Percentiles rank a stretch among this genome's conserved stretches.
phyloP scores from a whole-genome alignment of 2,113 vertebrate genomes.

The Austrofundulus limnaeus region DNA sequence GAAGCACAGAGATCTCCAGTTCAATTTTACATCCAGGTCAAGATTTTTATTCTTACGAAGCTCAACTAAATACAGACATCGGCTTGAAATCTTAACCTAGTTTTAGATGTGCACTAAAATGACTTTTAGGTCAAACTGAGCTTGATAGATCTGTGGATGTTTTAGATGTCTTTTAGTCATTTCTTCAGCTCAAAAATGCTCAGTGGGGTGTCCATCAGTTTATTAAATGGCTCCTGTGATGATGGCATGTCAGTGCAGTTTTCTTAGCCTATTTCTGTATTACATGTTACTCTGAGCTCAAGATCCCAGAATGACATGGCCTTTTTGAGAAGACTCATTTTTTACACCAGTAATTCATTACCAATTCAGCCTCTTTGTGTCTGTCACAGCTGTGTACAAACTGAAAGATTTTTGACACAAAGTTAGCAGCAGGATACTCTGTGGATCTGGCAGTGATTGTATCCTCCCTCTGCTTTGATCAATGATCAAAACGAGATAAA shows the following conservation, averaged over 20 bases:
- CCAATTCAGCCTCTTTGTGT: neutral
- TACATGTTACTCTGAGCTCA: neutral
- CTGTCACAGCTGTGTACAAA: slow-evolving; percentile 1
- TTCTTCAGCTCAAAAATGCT: too few species aligned
- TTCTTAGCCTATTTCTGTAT: too few species aligned
- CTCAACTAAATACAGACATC: too few species aligned
- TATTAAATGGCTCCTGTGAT: neutral
- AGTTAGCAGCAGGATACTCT: slow-evolving; percentile 25
- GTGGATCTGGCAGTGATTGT: slow-evolving; percentile 6
- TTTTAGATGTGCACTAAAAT: too few species aligned
- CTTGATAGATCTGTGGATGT: too few species aligned
- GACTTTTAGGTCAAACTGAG: too few species aligned
- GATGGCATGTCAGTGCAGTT: too few species aligned
- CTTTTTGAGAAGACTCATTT: neutral
- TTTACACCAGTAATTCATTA: neutral
- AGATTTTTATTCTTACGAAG: too few species aligned
- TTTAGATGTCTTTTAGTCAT: too few species aligned
- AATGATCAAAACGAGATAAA: slow-evolving; percentile 32
- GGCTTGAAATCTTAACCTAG: too few species aligned
- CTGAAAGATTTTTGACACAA: slow-evolving; percentile 11
- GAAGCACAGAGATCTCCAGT: too few species aligned
- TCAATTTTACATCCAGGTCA: too few species aligned
- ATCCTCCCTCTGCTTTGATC: slow-evolving; percentile 21
- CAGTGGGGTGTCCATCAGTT: neutral
- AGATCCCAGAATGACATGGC: neutral